Evolutionary conservation across 2,113 vertebrate genomes (phyloP).

Genomic region (Cottus gobio): DNA sequence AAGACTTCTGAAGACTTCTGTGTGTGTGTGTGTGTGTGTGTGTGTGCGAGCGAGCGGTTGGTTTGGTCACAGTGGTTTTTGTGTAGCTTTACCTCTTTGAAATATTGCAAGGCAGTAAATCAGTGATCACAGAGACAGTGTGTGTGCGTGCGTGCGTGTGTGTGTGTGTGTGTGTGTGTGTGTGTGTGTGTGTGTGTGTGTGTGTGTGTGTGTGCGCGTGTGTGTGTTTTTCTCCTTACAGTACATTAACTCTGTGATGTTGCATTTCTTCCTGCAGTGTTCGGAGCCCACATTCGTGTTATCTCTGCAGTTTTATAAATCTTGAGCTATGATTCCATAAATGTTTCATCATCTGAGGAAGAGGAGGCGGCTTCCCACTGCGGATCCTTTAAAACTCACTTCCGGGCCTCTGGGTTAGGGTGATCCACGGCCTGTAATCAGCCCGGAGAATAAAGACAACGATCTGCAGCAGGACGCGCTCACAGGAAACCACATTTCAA

Average conservation of each 20-base stretch:
- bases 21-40: background rate
- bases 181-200: background rate
- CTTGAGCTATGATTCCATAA: background rate
- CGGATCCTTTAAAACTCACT: background rate
- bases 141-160: background rate
- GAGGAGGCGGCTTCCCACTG: background rate
- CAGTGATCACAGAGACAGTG: slow-evolving; percentile 16
- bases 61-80: slow-evolving; percentile 29
- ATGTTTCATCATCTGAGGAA: background rate
- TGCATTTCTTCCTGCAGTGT: background rate
- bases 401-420: too few relatives aligned
- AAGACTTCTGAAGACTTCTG: slow-evolving; percentile 20
- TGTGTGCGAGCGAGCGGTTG: background rate
- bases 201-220: background rate
- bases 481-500: background rate
- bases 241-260: background rate
- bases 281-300: background rate
- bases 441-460: background rate
- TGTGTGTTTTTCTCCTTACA: background rate
- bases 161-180: slow-evolving; percentile 4
- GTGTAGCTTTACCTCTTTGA: slow-evolving; percentile 31
- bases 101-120: slow-evolving; percentile 29
- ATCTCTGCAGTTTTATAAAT: background rate
- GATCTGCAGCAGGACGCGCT: background rate
- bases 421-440: background rate